These are phyloP conservation scores for Notoglanidium macrostoma DNA, from an alignment of 2,797 vertebrate species.

Conservation along the genomic window DNA sequence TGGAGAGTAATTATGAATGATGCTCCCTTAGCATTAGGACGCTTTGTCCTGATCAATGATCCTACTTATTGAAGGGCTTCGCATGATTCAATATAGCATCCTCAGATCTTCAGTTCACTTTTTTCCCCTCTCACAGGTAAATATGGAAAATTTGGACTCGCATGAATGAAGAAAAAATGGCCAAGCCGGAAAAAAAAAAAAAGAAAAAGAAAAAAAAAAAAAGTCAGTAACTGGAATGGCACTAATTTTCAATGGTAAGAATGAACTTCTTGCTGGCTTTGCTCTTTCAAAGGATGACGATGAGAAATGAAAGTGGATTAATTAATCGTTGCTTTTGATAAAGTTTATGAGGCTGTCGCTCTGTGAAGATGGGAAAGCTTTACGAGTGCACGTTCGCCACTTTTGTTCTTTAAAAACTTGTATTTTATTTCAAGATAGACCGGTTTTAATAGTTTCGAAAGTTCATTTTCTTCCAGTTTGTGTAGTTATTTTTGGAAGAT, in stretches of 20 bases:
- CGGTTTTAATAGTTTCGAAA: slow-evolving; percentile 68
- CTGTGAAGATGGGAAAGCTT: slow-evolving; percentile 42
- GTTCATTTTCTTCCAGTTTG: slow-evolving; percentile 66
- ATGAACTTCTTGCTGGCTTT: background rate
- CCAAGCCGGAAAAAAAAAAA: background rate
- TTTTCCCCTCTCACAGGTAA: background rate
- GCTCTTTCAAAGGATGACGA: slow-evolving; percentile 50
- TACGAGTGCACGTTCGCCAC: slow-evolving; percentile 70
- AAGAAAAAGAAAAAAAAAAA: background rate
- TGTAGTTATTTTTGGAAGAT: slow-evolving; percentile 58
- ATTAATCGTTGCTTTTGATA: slow-evolving; percentile 77
- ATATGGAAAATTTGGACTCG: background rate
- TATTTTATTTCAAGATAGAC: slow-evolving; percentile 67
- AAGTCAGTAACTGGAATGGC: background rate
- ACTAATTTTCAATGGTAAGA: background rate
- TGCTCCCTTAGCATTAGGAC: background rate
- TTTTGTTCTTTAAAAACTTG: slow-evolving; percentile 70
- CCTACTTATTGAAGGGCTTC: background rate
- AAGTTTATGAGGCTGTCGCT: slow-evolving; percentile 64
- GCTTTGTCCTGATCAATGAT: background rate
- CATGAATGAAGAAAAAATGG: background rate
- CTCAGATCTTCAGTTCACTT: background rate
- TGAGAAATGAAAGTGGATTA: slow-evolving; percentile 73
- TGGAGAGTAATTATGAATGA: background rate
- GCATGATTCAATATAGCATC: background rate